These are phyloP conservation scores for Eclectus roratus DNA, from an alignment of 2,113 vertebrate species.

Conservation along the genomic window DNA sequence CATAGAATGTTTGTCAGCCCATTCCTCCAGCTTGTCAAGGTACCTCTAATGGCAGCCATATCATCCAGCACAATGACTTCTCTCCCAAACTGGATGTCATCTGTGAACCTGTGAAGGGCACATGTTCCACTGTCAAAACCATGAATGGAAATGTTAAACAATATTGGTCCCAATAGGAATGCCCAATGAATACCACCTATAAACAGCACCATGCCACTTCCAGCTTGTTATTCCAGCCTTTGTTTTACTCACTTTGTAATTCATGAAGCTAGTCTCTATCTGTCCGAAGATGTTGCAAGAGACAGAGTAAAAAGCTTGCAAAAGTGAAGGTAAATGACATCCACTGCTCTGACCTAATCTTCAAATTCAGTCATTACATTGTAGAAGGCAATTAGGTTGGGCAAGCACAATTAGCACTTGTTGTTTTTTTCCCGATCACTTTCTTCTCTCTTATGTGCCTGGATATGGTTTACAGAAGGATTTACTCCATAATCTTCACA, in stretches of 20 bases:
- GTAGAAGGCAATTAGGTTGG: not conserved
- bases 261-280: not conserved
- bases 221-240: not conserved
- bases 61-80: not conserved
- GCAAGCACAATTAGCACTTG: not conserved
- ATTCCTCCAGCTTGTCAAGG: not conserved
- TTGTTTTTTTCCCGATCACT: not conserved
- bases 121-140: not conserved
- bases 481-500: not conserved
- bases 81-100: not conserved
- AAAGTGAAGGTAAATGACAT: not conserved
- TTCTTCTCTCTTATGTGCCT: not conserved
- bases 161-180: not conserved
- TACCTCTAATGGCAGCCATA: not conserved
- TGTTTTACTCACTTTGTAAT: not conserved
- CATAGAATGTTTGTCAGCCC: not conserved
- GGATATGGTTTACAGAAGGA: not conserved
- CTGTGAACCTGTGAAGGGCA: not conserved
- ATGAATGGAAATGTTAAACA: not conserved
- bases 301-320: not conserved
- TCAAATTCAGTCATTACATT: not conserved
- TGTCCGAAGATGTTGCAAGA: not conserved
- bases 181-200: not conserved
- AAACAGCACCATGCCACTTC: not conserved
- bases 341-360: not conserved